Percentiles rank a stretch among this genome's conserved stretches.
These are phyloP conservation scores for Eupithecia pulchellata DNA, from an alignment of 2,888 invertebrate genomes.

Conservation along the genomic window DNA sequence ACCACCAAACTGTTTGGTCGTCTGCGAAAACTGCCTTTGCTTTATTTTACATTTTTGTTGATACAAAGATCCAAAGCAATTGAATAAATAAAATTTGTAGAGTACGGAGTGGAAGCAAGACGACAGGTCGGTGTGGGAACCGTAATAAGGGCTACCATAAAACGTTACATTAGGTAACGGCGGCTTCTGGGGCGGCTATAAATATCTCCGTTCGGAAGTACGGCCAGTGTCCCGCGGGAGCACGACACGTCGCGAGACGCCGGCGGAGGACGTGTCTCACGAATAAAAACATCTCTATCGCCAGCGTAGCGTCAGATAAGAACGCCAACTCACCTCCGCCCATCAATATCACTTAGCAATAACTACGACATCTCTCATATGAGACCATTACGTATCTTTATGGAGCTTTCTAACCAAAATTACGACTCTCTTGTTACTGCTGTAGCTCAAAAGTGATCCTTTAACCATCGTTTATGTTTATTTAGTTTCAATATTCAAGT, in stretches of 20 bases:
- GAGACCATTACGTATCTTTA: conserved; percentile 65
- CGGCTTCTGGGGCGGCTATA: conserved; percentile 84
- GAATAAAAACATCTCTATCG: conserved; percentile 81
- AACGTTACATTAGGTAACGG: conserved; percentile 85
- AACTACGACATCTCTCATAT: conserved; percentile 64
- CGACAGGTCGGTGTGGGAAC: conserved; percentile 70
- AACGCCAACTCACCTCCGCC: conserved; percentile 60
- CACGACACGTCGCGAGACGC: conserved; percentile 74
- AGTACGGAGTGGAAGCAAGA: conserved; percentile 55
- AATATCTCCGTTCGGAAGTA: conserved; percentile 85
- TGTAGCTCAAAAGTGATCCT: conserved; percentile 43
- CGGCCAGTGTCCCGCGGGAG: conserved; percentile 83
- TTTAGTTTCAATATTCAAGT: not conserved
- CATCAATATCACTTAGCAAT: conserved; percentile 82
- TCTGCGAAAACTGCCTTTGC: conserved; percentile 42
- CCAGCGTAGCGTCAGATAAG: conserved; percentile 44
- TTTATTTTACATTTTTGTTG: conserved; percentile 56
- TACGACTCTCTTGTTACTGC: conserved; percentile 55
- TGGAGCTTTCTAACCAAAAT: conserved; percentile 55
- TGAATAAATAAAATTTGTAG: conserved; percentile 70
- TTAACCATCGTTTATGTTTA: not conserved
- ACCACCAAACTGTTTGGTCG: conserved; percentile 53
- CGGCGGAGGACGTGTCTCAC: conserved; percentile 79
- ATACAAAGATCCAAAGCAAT: conserved; percentile 58
- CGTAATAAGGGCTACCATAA: conserved; percentile 85